Evolutionary conservation across 2,113 vertebrate species (phyloP), one percentile per base, ranked within the genome.

Genomic region (Seriola dumerili): DNA sequence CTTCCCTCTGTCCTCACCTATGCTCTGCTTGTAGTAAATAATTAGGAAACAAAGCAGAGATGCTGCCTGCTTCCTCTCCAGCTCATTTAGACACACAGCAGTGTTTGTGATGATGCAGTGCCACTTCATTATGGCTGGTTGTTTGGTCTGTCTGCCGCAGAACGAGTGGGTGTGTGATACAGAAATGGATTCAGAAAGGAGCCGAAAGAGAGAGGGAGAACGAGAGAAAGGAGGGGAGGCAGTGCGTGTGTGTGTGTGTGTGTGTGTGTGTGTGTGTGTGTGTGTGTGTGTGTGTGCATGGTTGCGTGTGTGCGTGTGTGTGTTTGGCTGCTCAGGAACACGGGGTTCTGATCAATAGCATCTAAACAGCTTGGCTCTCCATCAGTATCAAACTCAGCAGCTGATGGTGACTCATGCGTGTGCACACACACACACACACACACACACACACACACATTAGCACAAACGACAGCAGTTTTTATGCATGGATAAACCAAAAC

Each of bases 81-180:
- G 80, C 86, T 91, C 81, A 90, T 91, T 91, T 90, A 85, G 86
- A 86, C 81, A 82, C 87, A 85, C 85, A 84, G 85, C 79, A 80
- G 81, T 89, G 83, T 91, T 86, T 91, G 87, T 81, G 81, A 92
- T 92, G 86, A 91, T 88, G 90, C 90, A 85, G 85, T 83, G 85
- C 81, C 85, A 90, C 90, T 94, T 91, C 85, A 91, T 92, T 89
- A 91, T 68, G 81, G 86, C 52, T 81, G 74, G 75, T 85, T 91
- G 88, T 92, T 87, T 88, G 88, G 88, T 89, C 84, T 90, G 91
- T 88, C 88, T 91, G 86, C 81, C 17, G 83, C 87, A 84, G 79
- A 86, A 86, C 16, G 74, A 81, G 88, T 91, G 91, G 84, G 82
- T 80, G 89, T 87, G 82, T 80, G 57, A 80, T 83, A 75, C 44